Conservation (phyloP, 2,113 vertebrate species). For the Diphyllodes magnificus region DNA sequence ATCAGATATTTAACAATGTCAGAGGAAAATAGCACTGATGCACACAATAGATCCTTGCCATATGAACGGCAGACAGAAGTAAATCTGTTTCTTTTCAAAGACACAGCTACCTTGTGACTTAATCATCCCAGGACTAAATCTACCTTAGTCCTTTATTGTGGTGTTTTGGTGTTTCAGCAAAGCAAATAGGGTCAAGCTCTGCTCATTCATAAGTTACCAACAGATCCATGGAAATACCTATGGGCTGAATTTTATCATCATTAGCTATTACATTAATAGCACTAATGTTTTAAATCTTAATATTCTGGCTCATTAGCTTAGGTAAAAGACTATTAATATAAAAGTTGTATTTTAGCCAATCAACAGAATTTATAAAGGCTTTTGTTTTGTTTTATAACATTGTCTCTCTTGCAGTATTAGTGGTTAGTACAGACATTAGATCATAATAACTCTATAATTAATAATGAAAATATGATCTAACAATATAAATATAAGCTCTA, state of each 20-base stretch:
- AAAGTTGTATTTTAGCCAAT: slow-evolving; percentile 7
- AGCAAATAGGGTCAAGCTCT: neutral
- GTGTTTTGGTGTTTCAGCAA: neutral
- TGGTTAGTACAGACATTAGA: neutral
- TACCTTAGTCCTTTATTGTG: neutral
- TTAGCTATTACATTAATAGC: slow-evolving; percentile 19
- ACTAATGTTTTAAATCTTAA: slow-evolving; percentile 30
- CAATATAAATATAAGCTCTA: neutral
- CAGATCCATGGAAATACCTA: neutral
- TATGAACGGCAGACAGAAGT: neutral
- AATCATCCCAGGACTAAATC: neutral
- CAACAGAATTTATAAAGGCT: neutral
- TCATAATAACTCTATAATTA: neutral
- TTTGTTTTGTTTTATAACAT: slow-evolving; percentile 14
- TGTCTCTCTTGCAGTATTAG: neutral
- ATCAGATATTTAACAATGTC: neutral
- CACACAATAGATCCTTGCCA: neutral
- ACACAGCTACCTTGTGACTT: neutral
- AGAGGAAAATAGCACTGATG: neutral
- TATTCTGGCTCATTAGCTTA: slow-evolving; percentile 48
- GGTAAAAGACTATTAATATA: slow-evolving; percentile 4
- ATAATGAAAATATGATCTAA: neutral
- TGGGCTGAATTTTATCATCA: slow-evolving; percentile 18
- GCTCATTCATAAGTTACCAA: neutral
- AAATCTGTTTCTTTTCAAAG: neutral